Base-by-base conservation (phyloP, 2,113 vertebrate genomes). In the Plecotus auritus region DNA sequence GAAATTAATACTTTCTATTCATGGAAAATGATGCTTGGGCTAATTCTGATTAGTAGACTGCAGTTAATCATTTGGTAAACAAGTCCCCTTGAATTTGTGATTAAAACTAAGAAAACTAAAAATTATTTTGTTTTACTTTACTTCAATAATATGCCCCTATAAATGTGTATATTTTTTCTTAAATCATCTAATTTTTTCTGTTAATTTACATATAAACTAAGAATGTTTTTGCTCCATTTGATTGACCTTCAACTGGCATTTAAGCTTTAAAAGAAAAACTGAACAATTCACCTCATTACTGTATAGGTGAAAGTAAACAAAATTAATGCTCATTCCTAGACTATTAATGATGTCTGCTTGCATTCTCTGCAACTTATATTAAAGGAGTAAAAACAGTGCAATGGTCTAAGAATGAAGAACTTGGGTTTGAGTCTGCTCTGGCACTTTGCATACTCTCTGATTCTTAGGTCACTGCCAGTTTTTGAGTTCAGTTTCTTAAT, bases 91-190 rank as follows among this genome's bases (percentile, higher is more conserved):
- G 3, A 90, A 51, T 92, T 73, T 94, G 20, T 64, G 30, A 61
- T 93, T 3, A 66, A 87, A 85, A 86, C n/a, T 67, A 69, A 73
- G 30, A 90, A 95, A 80, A 42, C 35, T 70, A 23, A 94, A 84
- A 73, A 37, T 54, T 26, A 30, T 56, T 66, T 92, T 67, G 0
- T 9, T 18, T 93, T 56, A 80, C 28, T 88, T 94, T n/a, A 88
- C 10, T 67, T 28, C 11, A 72, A 32, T 37, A 76, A 7, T 77
- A 23, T 67, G 20, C 5, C 14, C 16, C 35, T 86, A 3, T 73
- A 76, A 47, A 0, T 77, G 14, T 90, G 1, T 77, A 37, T 23
- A 47, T 20, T 32, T 66, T n/a, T 35, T 67, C 12, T 64, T 78
- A 88, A 85, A 76, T 94, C 2, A 82, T 61, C 17, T 83, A 66